These are phyloP conservation scores for Olivierus martensii DNA, from an alignment of 1,140 invertebrate species.

Conservation along the genomic window DNA sequence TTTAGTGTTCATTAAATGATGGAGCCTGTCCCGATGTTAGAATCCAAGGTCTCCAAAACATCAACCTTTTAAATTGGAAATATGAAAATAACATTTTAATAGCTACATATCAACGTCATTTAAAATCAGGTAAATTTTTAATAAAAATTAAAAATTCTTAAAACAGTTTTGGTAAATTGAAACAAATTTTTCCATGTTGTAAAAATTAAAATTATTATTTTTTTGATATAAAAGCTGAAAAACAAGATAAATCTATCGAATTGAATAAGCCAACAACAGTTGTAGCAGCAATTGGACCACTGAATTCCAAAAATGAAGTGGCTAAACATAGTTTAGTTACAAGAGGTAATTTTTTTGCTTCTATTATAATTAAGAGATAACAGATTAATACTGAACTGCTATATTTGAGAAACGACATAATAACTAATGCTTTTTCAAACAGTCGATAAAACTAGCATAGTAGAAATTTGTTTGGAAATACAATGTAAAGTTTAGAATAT, in stretches of 20 bases:
- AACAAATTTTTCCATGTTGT: too few species aligned
- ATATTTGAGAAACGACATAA: too few species aligned
- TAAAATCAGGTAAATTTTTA: conserved; percentile 28
- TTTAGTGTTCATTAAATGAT: conserved; percentile 26
- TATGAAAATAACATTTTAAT: conserved; percentile 14
- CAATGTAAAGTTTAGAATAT: too few species aligned
- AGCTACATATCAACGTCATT: conserved; percentile 14
- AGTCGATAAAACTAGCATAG: too few species aligned
- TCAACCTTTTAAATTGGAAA: conserved; percentile 27
- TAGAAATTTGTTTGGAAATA: too few species aligned
- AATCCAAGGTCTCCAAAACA: conserved; percentile 64
- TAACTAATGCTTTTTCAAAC: too few species aligned
- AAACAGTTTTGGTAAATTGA: too few species aligned
- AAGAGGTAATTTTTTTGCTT: conserved; percentile 15
- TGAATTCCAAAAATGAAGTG: conserved; percentile 62
- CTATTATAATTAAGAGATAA: too few species aligned
- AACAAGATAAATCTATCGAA: conserved; percentile 33
- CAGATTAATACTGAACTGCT: too few species aligned
- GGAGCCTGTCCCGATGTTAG: conserved; percentile 73
- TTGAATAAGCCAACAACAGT: conserved; percentile 47
- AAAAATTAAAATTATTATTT: too few species aligned
- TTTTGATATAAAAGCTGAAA: conserved; percentile 11
- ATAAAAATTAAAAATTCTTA: too few species aligned
- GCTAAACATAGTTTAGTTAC: conserved; percentile 41
- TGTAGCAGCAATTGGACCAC: conserved; percentile 72